Conservation (phyloP, 2,113 vertebrate species). For the Mormyrus lacerda region DNA sequence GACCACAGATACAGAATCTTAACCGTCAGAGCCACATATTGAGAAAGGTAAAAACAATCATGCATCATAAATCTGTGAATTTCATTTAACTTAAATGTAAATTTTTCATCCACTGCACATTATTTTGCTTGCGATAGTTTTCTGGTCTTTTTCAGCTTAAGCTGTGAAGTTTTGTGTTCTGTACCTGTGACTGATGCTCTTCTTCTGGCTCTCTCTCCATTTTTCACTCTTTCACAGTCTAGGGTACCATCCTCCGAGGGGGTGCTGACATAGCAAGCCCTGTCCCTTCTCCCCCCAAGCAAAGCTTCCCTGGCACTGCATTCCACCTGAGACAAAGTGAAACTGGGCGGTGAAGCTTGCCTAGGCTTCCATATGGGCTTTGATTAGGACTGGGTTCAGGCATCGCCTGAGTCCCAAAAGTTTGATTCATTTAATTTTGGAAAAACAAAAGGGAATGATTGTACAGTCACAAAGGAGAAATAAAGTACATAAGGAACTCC, state of each 20-base stretch:
- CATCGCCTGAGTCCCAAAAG: not conserved
- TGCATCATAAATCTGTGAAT: not conserved
- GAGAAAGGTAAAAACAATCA: not conserved
- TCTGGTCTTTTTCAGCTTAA: not conserved
- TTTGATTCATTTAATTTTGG: not conserved
- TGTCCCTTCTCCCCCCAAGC: not conserved
- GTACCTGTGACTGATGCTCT: not conserved
- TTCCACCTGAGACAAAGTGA: not conserved
- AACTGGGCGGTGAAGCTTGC: not conserved
- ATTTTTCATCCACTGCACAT: not conserved
- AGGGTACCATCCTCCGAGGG: not conserved
- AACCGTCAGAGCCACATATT: not conserved
- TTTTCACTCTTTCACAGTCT: not conserved
- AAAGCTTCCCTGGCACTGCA: not conserved
- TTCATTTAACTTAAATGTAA: not conserved
- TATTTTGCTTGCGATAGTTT: not conserved
- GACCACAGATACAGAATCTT: not conserved
- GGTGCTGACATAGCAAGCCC: not conserved
- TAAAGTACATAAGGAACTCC: not conserved
- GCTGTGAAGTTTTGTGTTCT: not conserved
- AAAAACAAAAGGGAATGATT: not conserved
- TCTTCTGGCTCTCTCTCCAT: not conserved
- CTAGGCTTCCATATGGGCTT: not conserved
- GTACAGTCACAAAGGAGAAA: not conserved
- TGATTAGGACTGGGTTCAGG: not conserved